phyloP scores from a whole-genome alignment of 1,140 invertebrate species.

The Drosophila carrolli region DNA sequence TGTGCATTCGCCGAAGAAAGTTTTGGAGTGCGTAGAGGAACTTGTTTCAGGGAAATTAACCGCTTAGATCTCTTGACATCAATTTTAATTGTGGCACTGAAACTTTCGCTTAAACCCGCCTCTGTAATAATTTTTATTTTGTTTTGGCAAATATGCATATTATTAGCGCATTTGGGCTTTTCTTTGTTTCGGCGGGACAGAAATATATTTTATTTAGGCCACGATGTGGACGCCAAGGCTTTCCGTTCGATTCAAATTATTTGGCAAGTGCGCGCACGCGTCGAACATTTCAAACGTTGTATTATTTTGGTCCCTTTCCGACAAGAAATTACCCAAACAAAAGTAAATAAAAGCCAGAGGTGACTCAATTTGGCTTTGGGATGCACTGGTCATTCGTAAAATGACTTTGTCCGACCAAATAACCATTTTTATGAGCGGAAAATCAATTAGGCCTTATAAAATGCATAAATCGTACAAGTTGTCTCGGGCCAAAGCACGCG shows the following conservation, averaged over 20 bases:
- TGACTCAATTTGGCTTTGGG: conserved; percentile 42
- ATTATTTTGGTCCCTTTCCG: conserved; percentile 34
- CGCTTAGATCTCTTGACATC: conserved; percentile 52
- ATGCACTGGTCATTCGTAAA: conserved; percentile 58
- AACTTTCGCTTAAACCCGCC: conserved; percentile 42
- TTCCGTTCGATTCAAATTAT: conserved; percentile 61
- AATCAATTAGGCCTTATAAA: conserved; percentile 75
- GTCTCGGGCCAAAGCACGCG: conserved; percentile 53
- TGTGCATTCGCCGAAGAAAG: conserved; percentile 51
- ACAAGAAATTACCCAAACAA: conserved; percentile 39
- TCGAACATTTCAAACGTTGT: conserved; percentile 69
- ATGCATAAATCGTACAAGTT: conserved; percentile 57
- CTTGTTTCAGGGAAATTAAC: conserved; percentile 56
- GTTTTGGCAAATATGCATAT: conserved; percentile 34
- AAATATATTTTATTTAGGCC: conserved; percentile 71
- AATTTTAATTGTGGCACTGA: conserved; percentile 61
- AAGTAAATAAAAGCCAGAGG: conserved; percentile 22
- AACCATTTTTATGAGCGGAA: conserved; percentile 47
- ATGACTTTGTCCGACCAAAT: conserved; percentile 13
- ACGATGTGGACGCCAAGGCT: conserved; percentile 64
- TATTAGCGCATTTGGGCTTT: conserved; percentile 32
- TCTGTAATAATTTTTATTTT: conserved; percentile 40
- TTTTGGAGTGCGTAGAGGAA: conserved; percentile 55
- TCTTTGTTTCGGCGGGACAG: conserved; percentile 27
- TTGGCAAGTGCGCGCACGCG: conserved; percentile 74